Percentiles rank a stretch among this genome's conserved stretches.
Evolutionary conservation across 2,888 invertebrate genomes (phyloP).

Genomic region (Rotaria macrura): DNA sequence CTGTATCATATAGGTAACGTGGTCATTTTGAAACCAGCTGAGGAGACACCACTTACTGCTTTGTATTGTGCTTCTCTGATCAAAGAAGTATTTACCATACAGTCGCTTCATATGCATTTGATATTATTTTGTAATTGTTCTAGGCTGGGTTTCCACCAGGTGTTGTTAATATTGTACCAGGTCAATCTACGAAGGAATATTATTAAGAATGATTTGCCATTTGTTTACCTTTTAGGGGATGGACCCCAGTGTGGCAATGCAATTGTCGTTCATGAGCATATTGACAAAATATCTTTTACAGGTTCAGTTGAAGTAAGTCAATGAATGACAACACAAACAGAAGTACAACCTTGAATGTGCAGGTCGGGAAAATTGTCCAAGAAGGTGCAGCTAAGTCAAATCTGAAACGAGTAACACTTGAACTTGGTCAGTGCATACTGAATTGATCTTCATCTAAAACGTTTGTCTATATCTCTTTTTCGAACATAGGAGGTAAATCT

Average conservation of each 20-base stretch:
- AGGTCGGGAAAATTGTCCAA: slow-evolving; percentile 65
- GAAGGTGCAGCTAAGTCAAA: slow-evolving; percentile 65
- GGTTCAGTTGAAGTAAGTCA: slow-evolving; percentile 60
- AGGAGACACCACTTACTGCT: slow-evolving; percentile 36
- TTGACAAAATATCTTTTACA: slow-evolving; percentile 68
- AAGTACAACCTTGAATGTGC: background rate
- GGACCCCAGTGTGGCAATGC: slow-evolving; percentile 65
- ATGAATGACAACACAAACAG: background rate
- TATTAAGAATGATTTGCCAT: too few relatives aligned
- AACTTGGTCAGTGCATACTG: slow-evolving; percentile 49
- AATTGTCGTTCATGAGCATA: slow-evolving; percentile 59
- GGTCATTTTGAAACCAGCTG: slow-evolving; percentile 36
- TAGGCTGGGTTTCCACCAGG: slow-evolving; percentile 62
- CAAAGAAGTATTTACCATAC: slow-evolving; percentile 41
- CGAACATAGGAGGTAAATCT: slow-evolving; percentile 71
- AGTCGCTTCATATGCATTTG: background rate
- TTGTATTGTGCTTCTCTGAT: slow-evolving; percentile 34
- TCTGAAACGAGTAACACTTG: slow-evolving; percentile 76
- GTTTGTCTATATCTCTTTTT: background rate
- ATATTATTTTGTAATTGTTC: background rate
- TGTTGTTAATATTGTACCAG: slow-evolving; percentile 66
- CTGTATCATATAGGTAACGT: slow-evolving; percentile 30
- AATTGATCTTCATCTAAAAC: background rate
- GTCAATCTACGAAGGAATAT: too few relatives aligned
- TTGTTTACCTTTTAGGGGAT: slow-evolving; percentile 44